phyloP scores from a whole-genome alignment of 2,797 vertebrate species.

The Muraenolepis orangiensis region DNA sequence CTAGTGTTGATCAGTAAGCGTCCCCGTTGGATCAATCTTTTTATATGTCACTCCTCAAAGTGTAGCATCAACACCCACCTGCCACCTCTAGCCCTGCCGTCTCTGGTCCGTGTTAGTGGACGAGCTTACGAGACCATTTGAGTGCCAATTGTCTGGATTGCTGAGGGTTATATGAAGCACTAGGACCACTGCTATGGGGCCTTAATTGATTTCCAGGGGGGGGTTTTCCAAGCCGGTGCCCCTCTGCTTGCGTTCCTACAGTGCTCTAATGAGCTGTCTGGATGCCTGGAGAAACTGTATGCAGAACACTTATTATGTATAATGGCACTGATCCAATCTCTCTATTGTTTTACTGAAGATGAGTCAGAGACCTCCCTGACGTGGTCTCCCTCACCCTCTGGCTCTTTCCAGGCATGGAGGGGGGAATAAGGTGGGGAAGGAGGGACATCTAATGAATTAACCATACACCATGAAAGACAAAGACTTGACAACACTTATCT shows the following conservation, averaged over 20 bases:
- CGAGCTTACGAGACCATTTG: constrained; percentile 31
- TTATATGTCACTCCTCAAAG: constrained; percentile 2
- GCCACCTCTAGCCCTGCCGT: neutral
- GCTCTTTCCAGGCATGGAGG: neutral
- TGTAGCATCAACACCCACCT: neutral
- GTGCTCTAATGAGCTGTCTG: neutral
- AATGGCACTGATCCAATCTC: neutral
- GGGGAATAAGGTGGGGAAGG: neutral
- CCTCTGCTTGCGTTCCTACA: neutral
- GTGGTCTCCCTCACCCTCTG: neutral
- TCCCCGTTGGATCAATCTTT: neutral
- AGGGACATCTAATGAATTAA: neutral
- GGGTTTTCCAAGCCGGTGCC: neutral
- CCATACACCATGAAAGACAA: neutral
- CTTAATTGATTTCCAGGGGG: constrained; percentile 46
- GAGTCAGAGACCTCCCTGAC: neutral
- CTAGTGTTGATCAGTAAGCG: constrained; percentile 10
- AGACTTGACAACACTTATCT: neutral
- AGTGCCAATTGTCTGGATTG: constrained; percentile 41
- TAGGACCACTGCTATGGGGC: constrained; percentile 15
- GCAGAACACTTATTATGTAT: neutral
- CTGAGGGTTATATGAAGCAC: constrained; percentile 29
- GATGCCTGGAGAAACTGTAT: neutral
- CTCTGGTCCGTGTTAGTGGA: constrained; percentile 6
- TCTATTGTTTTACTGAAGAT: neutral